Base-by-base conservation (phyloP, 2,797 vertebrate species). In the Agapornis canus region DNA sequence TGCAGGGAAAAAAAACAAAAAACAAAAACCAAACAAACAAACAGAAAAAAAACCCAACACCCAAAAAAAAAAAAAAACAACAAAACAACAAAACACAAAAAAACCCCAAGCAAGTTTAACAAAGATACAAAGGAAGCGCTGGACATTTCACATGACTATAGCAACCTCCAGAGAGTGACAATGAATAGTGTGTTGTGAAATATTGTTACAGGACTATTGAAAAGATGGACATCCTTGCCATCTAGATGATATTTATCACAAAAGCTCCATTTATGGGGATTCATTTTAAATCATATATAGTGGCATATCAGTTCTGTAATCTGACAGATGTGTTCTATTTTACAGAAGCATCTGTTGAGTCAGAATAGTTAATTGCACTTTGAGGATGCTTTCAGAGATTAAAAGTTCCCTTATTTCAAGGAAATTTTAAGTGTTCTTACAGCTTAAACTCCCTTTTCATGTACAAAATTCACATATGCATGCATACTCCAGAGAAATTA, bases 261-360 rank as follows among this genome's bases (percentile, higher is more conserved):
- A 63, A 52, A 69, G 4, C 4, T 61, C 65, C 59, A 43, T 77
- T 94, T 88, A 66, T 22, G 26, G 66, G 35, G 54, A 84, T 61
- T 88, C 59, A 51, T 68, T 90, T 84, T 32, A 90, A 92, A 92
- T 69, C 70, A 86, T 39, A 63, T 32, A 45, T 11, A 96, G 70
- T 11, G 29, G 43, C 66, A n/a, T 35, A 94, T 29, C 82, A 65
- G 23, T 92, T 91, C 87, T 48, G 18, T 48, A 79, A 89, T 91
- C 72, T 88, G 82, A 94, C 89, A 92, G 82, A 91, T 91, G 91
- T 60, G 60, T 92, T 94, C 89, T 15, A 60, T 81, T 93, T 89
- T 90, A 77, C n/a, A 84, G 73, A 94, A 88, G 77, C 87, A 96
- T 91, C 91, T 94, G 92, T 89, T 95, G 92, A 96, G 82, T 94